A percentile compares a stretch with the other conserved stretches of the same genome.
These are phyloP conservation scores for Pomatorhinus ruficollis DNA, from an alignment of 2,113 vertebrate genomes.

Conservation along the genomic window DNA sequence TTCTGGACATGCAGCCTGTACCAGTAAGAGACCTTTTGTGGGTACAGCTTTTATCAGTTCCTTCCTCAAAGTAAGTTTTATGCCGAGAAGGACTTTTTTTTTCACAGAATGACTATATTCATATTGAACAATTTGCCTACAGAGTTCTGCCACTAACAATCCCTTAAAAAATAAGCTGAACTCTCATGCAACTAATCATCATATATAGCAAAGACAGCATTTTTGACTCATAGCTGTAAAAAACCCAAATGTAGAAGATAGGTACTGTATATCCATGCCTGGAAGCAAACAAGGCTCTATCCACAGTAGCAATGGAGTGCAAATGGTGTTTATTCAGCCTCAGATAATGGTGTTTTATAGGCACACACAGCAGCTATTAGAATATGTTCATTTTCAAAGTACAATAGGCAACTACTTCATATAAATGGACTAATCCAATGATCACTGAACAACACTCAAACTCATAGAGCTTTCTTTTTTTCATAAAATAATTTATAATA, in stretches of 20 bases:
- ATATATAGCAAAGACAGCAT: not conserved
- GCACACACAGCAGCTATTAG: not conserved
- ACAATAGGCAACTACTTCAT: not conserved
- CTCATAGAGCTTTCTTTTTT: not conserved
- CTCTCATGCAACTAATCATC: not conserved
- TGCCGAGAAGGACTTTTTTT: fast-evolving
- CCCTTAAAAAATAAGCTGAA: not conserved
- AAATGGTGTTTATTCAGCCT: not conserved
- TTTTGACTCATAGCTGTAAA: not conserved
- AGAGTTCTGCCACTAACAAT: not conserved
- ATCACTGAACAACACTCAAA: not conserved
- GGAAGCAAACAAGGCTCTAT: not conserved
- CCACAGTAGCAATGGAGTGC: not conserved
- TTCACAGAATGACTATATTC: not conserved
- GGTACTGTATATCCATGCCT: not conserved
- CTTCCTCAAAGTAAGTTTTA: not conserved
- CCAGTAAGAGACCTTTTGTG: not conserved
- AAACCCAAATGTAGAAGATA: not conserved
- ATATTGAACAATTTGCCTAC: not conserved
- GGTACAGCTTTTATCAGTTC: not conserved
- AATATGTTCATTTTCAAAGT: not conserved
- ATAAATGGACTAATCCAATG: not conserved
- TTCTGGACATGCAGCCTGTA: not conserved
- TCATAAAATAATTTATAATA: not conserved
- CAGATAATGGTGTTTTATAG: not conserved